phyloP scores from a whole-genome alignment of 2,888 invertebrate genomes.

The Helicoverpa assulta region DNA sequence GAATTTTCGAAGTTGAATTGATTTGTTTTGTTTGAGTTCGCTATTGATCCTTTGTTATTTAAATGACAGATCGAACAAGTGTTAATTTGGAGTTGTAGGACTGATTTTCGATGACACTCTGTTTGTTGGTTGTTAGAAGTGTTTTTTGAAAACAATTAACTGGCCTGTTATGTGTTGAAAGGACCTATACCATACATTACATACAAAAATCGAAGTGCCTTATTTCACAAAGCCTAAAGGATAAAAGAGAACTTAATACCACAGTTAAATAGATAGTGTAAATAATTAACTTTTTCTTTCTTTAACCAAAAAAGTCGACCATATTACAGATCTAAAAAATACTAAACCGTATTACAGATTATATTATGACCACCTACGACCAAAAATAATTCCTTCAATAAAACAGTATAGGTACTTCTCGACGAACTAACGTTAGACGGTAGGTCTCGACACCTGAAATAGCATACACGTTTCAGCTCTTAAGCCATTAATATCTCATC shows the following conservation, averaged over 20 bases:
- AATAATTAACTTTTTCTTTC: neutral
- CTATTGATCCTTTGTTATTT: constrained; percentile 17
- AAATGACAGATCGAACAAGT: neutral
- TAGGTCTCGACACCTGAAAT: constrained; percentile 40
- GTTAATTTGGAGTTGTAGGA: neutral
- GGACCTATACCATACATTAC: too few relatives aligned
- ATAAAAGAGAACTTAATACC: too few relatives aligned
- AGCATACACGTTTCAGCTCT: constrained; percentile 68
- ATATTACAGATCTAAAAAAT: too few relatives aligned
- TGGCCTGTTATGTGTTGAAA: too few relatives aligned
- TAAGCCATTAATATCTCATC: constrained; percentile 52
- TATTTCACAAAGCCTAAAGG: too few relatives aligned
- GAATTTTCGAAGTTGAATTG: neutral
- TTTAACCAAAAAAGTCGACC: neutral
- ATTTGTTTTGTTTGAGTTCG: constrained; percentile 1
- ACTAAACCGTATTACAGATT: neutral
- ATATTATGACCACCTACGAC: neutral
- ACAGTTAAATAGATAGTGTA: too few relatives aligned
- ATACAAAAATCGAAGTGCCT: too few relatives aligned
- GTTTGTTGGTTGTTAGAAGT: too few relatives aligned
- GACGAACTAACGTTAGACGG: constrained; percentile 6
- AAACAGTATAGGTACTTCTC: neutral
- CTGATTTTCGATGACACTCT: neutral
- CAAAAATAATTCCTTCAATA: constrained; percentile 15
- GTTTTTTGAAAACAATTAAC: too few relatives aligned